Evolutionary conservation across 2,888 invertebrate genomes (phyloP), one percentile per base, ranked within the genome.

Genomic region (Empis stercorea): DNA sequence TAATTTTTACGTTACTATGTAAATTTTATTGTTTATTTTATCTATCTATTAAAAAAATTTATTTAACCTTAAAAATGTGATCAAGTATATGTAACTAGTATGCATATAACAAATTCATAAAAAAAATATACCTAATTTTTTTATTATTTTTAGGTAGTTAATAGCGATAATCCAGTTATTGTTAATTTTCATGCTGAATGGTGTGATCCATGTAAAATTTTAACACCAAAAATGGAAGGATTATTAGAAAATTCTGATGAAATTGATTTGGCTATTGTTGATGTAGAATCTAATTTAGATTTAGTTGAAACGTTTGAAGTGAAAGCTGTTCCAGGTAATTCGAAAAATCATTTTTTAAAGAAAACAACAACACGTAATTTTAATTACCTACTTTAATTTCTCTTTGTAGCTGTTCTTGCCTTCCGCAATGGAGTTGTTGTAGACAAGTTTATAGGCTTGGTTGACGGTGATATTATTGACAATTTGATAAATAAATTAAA

Each of bases 111-210:
- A n/a, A n/a, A n/a, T n/a, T n/a, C n/a, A n/a, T n/a, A n/a, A n/a
- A n/a, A n/a, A n/a, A n/a, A n/a, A n/a, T n/a, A n/a, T n/a, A n/a
- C n/a, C n/a, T 43, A 32, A 37, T 14, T 41, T 30, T 27, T 13
- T 7, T 11, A 16, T 48, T 32, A 37, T 45, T 54, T 52, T 51
- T 58, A 76, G 77, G 80, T 88, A 44, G 84, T 89, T 78, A 85
- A 87, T 64, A 87, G 84, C 56, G 76, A 79, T 34, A 81, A 81
- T 58, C 85, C 88, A 30, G 88, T 89, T n/a, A 86, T 89, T 64
- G 87, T 89, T 1, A 89, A 88, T 64, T 89, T 89, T 62, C 89
- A 89, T 61, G 89, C 89, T 0, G 87, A 89, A 56, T 89, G 89
- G 89, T 89, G 89, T 61, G 87, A 87, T 66, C 88, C 89, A 0